phyloP scores from a whole-genome alignment of 2,113 vertebrate genomes.

The Calidris pygmaea region DNA sequence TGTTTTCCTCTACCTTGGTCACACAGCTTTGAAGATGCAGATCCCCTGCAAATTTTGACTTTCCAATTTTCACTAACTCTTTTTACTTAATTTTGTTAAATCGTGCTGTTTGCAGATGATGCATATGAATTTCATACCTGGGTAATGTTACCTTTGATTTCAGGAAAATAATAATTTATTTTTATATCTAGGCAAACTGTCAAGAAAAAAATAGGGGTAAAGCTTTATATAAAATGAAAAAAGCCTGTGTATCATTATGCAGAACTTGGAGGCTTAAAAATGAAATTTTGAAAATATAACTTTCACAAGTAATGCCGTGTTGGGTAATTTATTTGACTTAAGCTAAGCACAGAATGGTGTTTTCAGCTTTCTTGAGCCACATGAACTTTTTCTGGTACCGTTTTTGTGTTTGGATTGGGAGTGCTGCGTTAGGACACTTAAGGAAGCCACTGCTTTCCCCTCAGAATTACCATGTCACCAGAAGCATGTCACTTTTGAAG shows the following conservation, averaged over 20 bases:
- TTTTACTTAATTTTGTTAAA: neutral
- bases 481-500: neutral
- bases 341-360: neutral
- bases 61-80: neutral
- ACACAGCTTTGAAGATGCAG: conserved; percentile 23
- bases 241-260: neutral
- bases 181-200: neutral
- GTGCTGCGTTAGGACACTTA: neutral
- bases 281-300: neutral
- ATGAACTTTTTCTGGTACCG: neutral
- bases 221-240: neutral
- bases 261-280: neutral
- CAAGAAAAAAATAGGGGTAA: neutral
- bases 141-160: neutral
- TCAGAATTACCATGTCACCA: neutral
- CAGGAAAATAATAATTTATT: neutral
- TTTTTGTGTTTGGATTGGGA: neutral
- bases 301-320: neutral
- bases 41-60: neutral
- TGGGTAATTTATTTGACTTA: neutral
- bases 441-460: neutral
- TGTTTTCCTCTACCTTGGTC: neutral
- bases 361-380: neutral
- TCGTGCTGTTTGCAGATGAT: neutral
- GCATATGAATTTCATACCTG: neutral